Evolutionary conservation across 2,888 invertebrate species (phyloP).

Genomic region (Axea sp.): DNA sequence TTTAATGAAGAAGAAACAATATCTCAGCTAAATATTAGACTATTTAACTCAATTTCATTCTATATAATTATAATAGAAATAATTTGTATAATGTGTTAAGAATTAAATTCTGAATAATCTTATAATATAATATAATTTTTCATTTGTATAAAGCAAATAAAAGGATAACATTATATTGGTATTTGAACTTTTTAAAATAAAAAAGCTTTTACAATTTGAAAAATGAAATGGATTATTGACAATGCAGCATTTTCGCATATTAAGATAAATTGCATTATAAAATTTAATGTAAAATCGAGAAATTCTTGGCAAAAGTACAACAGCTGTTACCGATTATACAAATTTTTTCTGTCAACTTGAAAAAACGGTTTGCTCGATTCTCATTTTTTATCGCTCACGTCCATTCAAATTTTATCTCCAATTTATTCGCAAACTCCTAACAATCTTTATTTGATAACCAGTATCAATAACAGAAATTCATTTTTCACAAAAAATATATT

Average conservation of each 20-base stretch:
- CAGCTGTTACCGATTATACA: slow-evolving; percentile 41
- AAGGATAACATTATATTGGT: no score
- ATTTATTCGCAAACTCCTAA: slow-evolving; percentile 4
- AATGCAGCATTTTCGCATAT: slow-evolving; percentile 1
- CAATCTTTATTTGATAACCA: background rate
- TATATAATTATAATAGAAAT: no score
- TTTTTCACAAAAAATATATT: background rate
- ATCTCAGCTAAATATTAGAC: no score
- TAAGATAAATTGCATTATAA: slow-evolving; percentile 27
- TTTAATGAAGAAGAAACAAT: no score
- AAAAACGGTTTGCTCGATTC: slow-evolving; percentile 10
- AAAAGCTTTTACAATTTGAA: no score
- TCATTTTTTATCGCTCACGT: slow-evolving; percentile 18
- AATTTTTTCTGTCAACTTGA: slow-evolving; percentile 19
- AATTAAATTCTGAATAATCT: no score
- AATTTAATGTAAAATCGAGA: slow-evolving; percentile 15
- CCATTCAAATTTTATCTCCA: slow-evolving; percentile 12
- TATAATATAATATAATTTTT: no score
- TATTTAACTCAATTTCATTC: no score
- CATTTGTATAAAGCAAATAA: no score
- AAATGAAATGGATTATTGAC: no score
- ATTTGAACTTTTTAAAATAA: no score
- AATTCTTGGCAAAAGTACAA: slow-evolving; percentile 20
- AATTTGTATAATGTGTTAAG: no score
- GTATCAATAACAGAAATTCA: slow-evolving; percentile 3